phyloP scores from a whole-genome alignment of 23 tunicate genomes.

The Aplidium turbinatum region DNA sequence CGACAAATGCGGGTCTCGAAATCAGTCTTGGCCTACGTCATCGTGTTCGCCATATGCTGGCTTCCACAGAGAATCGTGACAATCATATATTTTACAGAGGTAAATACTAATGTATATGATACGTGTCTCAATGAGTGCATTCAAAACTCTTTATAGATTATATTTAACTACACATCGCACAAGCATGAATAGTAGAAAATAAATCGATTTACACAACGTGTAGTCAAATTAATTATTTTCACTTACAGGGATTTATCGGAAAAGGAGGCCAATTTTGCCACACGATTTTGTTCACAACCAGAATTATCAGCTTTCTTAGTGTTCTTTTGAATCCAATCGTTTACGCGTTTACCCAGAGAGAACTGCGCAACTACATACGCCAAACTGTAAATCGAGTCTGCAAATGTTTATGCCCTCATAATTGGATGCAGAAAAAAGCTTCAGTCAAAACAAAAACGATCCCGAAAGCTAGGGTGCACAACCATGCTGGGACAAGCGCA shows the following conservation, averaged over 20 bases:
- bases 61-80: constrained; percentile 73
- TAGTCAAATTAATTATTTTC: neutral
- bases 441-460: neutral
- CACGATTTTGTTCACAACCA: constrained; percentile 21
- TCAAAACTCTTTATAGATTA: too few species aligned
- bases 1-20: constrained; percentile 68
- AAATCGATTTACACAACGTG: neutral
- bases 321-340: constrained; percentile 88
- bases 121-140: too few species aligned
- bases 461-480: neutral
- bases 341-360: constrained; percentile 77
- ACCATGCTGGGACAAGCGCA: neutral
- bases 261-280: constrained; percentile 48
- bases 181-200: neutral
- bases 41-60: constrained; percentile 90
- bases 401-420: too few species aligned
- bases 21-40: constrained; percentile 69
- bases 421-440: too few species aligned
- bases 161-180: too few species aligned
- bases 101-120: too few species aligned
- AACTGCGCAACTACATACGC: constrained; percentile 41
- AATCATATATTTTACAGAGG: constrained; percentile 64
- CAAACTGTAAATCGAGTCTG: constrained; percentile 7
- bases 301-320: constrained; percentile 83
- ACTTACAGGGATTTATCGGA: constrained; percentile 61